Conservation (phyloP, 1,140 invertebrate genomes). For the Pseudomyrmex flavicornis region DNA sequence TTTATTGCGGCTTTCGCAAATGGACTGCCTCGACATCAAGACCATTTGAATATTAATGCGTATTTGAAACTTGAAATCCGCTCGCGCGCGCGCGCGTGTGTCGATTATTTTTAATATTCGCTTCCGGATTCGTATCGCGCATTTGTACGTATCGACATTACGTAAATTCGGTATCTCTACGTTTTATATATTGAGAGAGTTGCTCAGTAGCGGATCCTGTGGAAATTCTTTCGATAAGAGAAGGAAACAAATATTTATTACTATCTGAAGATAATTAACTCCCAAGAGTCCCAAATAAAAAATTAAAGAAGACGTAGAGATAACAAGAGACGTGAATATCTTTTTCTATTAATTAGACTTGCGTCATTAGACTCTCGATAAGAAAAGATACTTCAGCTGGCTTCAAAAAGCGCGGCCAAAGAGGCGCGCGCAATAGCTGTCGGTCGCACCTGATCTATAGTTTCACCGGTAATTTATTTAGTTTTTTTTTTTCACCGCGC, state of each 20-base stretch:
- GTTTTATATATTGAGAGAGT: background rate
- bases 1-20: constrained; percentile 49
- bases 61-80: constrained; percentile 12
- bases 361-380: background rate
- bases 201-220: background rate
- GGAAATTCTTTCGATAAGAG: background rate
- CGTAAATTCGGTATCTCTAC: background rate
- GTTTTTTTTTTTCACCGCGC: background rate
- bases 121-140: background rate
- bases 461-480: constrained; percentile 6
- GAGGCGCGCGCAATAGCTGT: background rate
- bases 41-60: constrained; percentile 21
- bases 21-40: constrained; percentile 23
- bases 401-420: background rate
- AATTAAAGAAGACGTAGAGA: background rate
- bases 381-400: background rate
- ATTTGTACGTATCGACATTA: background rate
- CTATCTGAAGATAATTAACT: background rate
- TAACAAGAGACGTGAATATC: background rate
- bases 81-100: background rate
- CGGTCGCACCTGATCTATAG: background rate
- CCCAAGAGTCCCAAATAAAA: background rate
- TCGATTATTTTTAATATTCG: background rate
- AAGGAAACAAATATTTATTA: background rate
- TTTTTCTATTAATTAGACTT: background rate